Evolutionary conservation across 2,888 invertebrate species (phyloP).

Genomic region (Drosophila rellima): DNA sequence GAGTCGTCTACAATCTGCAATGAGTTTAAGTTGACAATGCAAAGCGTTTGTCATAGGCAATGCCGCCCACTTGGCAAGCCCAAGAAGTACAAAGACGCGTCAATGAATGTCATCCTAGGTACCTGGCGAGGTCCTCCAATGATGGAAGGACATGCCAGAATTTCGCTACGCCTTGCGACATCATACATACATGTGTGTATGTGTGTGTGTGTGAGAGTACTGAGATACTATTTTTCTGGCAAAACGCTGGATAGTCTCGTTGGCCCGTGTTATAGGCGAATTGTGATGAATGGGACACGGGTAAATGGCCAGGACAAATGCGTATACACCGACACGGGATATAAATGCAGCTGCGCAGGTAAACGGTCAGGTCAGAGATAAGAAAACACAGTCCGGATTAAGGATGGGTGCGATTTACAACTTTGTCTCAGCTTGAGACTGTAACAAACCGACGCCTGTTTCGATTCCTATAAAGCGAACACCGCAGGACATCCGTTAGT

Average conservation of each 20-base stretch:
- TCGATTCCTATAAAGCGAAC: slow-evolving; percentile 44
- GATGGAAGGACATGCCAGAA: slow-evolving; percentile 17
- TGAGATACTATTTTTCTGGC: slow-evolving; percentile 47
- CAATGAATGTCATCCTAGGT: slow-evolving; percentile 20
- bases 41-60: slow-evolving; percentile 9
- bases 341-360: slow-evolving; percentile 73
- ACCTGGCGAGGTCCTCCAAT: slow-evolving; percentile 20
- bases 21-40: slow-evolving; percentile 2
- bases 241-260: slow-evolving; percentile 49
- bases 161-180: slow-evolving; percentile 50
- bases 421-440: slow-evolving; percentile 60
- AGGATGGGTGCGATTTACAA: slow-evolving; percentile 70
- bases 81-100: slow-evolving; percentile 16
- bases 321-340: slow-evolving; percentile 30
- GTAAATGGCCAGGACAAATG: slow-evolving; percentile 11
- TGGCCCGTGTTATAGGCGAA: slow-evolving; percentile 35
- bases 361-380: slow-evolving; percentile 55
- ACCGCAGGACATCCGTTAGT: slow-evolving; percentile 64
- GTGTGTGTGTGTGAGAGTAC: neutral
- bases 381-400: slow-evolving; percentile 61
- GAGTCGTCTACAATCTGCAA: slow-evolving; percentile 2
- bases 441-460: slow-evolving; percentile 55
- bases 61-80: slow-evolving; percentile 21
- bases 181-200: neutral
- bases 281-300: slow-evolving; percentile 59